Evolutionary conservation across 2,888 invertebrate genomes (phyloP).

Genomic region (Agelastica alni): DNA sequence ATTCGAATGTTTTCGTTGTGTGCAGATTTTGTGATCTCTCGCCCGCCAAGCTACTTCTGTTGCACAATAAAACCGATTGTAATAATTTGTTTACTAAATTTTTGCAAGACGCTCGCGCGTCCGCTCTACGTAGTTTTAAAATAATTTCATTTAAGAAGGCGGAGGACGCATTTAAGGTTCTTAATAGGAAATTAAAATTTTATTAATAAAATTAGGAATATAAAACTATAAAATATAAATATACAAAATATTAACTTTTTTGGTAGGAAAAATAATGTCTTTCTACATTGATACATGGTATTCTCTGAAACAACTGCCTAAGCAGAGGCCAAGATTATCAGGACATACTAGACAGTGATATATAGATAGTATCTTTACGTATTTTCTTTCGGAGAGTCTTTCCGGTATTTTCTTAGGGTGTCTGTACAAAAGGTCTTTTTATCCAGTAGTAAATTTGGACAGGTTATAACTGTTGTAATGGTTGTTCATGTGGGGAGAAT

Average conservation of each 20-base stretch:
- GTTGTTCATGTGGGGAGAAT: too few relatives aligned
- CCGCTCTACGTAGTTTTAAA: too few relatives aligned
- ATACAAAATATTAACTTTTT: too few relatives aligned
- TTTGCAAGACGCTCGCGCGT: too few relatives aligned
- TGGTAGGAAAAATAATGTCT: not conserved
- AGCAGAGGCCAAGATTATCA: not conserved
- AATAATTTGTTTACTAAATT: not conserved
- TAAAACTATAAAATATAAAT: too few relatives aligned
- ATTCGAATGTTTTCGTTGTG: too few relatives aligned
- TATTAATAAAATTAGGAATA: not conserved
- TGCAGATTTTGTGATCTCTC: too few relatives aligned
- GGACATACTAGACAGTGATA: not conserved
- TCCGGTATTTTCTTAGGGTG: not conserved
- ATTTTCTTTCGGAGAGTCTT: not conserved
- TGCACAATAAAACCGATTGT: too few relatives aligned
- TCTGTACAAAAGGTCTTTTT: not conserved
- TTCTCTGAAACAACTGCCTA: not conserved
- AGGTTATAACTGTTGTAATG: not conserved
- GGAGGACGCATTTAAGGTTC: not conserved
- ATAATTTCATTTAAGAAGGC: not conserved
- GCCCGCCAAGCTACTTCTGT: too few relatives aligned
- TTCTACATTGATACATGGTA: not conserved
- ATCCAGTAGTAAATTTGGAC: not conserved
- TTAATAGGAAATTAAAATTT: not conserved
- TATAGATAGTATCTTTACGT: not conserved